phyloP scores from a whole-genome alignment of 1,140 invertebrate species.

The Macrosteles quadrilineatus region DNA sequence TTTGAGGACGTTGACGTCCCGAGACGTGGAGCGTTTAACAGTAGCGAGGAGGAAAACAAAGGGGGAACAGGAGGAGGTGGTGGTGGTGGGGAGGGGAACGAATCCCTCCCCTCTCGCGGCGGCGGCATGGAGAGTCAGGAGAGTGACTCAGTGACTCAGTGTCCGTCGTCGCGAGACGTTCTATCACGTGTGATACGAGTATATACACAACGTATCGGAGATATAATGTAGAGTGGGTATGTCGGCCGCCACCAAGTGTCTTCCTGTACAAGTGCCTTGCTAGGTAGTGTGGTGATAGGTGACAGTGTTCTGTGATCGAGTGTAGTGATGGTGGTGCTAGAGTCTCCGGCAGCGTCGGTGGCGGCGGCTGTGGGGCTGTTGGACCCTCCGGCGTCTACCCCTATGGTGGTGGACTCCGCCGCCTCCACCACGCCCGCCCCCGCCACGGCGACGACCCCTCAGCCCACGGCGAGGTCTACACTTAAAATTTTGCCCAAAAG shows the following conservation, averaged over 20 bases:
- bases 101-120: not conserved
- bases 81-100: not conserved
- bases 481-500: slow-evolving; percentile 85
- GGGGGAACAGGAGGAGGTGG: not conserved
- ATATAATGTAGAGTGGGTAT: not conserved
- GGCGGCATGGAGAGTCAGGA: not conserved
- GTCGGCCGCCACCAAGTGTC: slow-evolving; percentile 4
- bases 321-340: slow-evolving; percentile 67
- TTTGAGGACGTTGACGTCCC: no score
- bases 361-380: slow-evolving; percentile 55
- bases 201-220: not conserved
- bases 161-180: not conserved
- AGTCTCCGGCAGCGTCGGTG: slow-evolving; percentile 53
- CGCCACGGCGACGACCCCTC: slow-evolving; percentile 20
- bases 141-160: not conserved
- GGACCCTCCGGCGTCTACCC: slow-evolving; percentile 35
- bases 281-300: not conserved
- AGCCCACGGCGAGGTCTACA: slow-evolving; percentile 49
- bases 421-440: slow-evolving; percentile 31
- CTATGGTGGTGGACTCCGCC: slow-evolving; percentile 31
- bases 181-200: not conserved
- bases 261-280: slow-evolving; percentile 18
- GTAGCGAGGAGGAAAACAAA: no score
- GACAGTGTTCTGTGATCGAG: slow-evolving; percentile 5
- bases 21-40: no score